Conservation (phyloP, 2,113 vertebrate species). For the Carettochelys insculpta region DNA sequence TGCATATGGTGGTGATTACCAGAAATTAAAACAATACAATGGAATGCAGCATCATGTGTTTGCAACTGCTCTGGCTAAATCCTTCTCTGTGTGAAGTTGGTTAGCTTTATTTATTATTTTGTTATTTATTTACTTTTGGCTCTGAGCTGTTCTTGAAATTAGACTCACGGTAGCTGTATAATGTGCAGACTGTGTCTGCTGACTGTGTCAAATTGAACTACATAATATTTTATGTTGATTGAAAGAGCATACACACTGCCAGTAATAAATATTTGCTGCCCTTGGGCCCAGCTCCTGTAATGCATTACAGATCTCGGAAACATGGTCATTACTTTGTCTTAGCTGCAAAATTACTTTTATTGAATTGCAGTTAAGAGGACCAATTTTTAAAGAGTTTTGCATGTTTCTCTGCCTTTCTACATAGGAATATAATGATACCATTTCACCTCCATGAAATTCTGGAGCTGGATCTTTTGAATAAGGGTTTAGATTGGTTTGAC, state of each 20-base stretch:
- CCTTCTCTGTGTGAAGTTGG: not conserved
- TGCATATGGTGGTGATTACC: not conserved
- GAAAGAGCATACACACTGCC: not conserved
- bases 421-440: not conserved
- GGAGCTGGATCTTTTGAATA: not conserved
- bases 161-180: constrained; percentile 20
- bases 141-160: constrained; percentile 47
- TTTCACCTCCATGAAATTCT: not conserved
- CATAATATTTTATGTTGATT: constrained; percentile 38
- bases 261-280: constrained; percentile 32
- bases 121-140: constrained; percentile 51
- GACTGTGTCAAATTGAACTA: not conserved
- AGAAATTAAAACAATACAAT: not conserved
- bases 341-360: constrained; percentile 51
- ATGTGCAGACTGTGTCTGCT: not conserved
- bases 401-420: not conserved
- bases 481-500: not conserved
- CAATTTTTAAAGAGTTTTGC: not conserved
- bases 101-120: constrained; percentile 48
- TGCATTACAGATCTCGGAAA: constrained; percentile 47
- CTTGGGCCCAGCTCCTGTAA: constrained; percentile 20
- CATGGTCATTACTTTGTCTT: constrained; percentile 55
- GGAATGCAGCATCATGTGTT: not conserved
- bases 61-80: not conserved
- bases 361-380: constrained; percentile 46